Evolutionary conservation across 2,797 vertebrate species (phyloP), one percentile per base, ranked within the genome.

Genomic region (Decapterus maruadsi): DNA sequence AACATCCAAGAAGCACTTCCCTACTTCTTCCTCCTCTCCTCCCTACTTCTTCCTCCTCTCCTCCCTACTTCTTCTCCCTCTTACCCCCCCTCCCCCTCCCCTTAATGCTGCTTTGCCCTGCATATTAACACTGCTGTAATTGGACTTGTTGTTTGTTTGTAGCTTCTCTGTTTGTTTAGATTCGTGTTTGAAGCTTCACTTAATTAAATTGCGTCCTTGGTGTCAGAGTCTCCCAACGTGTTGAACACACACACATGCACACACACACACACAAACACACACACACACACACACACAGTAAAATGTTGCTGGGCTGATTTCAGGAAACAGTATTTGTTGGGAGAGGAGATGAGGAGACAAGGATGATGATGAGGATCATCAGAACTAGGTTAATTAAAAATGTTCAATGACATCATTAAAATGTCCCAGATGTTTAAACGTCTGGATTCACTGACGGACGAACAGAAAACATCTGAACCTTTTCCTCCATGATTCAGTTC

Each of bases 111-210:
- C 73, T 79, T 88, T 86, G 75, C 87, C 82, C 83, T 87, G 84
- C 83, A 86, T 92, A 88, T 88, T 90, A 91, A 89, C 88, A 83
- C 75, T 54, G 75, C 83, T 83, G 84, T 90, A 92, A 93, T 91
- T 92, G 87, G 80, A 85, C 85, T 82, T 87, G 80, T 81, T 88
- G 88, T 89, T 92, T 91, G 88, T 90, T 90, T 89, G 81, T 81
- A 81, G 87, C 80, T 74, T 74, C 71, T 76, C 72, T 90, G 89
- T 91, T 93, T 92, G 85, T 88, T 90, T 90, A 85, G 82, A 88
- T 86, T 86, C 77, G 75, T 77, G 88, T 92, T 91, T 93, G 89
- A 93, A 92, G 87, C 83, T 74, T 73, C 2, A 58, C 75, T 90
- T 89, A 89, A 92, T 93, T 90, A 89, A 87, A 90, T 73, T 60